Percentiles rank a stretch among this genome's conserved stretches.
Evolutionary conservation across 2,797 vertebrate species (phyloP).

Genomic region (Tapirus indicus): DNA sequence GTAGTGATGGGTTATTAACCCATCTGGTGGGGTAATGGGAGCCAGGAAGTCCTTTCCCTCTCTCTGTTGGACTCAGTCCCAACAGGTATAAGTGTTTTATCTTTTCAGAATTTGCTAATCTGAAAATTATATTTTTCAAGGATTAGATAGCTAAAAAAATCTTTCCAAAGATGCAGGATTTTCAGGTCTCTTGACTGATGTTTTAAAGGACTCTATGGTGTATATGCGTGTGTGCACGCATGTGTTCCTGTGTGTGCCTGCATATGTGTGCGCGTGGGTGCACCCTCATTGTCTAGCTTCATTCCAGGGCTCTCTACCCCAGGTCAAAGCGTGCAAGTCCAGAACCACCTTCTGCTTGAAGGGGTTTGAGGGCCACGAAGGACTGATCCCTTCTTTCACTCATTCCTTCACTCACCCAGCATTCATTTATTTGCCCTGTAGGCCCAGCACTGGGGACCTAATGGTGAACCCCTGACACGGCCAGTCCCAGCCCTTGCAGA

Average conservation of each 20-base stretch:
- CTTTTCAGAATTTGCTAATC: background rate
- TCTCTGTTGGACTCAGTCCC: background rate
- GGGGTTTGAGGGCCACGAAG: background rate
- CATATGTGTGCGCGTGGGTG: background rate
- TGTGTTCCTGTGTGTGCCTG: background rate
- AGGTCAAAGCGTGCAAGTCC: background rate
- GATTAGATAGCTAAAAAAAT: background rate
- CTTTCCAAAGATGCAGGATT: background rate
- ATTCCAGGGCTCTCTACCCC: background rate
- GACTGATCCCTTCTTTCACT: background rate
- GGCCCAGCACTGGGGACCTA: fast-evolving
- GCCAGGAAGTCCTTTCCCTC: background rate
- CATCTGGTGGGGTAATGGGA: background rate
- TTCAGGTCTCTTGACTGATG: background rate
- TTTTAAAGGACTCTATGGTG: background rate
- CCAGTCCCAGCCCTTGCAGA: background rate
- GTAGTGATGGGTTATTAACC: fast-evolving
- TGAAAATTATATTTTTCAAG: background rate
- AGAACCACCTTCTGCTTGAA: background rate
- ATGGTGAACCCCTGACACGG: background rate
- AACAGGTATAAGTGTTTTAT: background rate
- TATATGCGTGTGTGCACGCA: too few species aligned
- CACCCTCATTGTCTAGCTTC: background rate
- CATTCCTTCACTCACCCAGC: background rate
- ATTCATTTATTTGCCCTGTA: background rate